phyloP scores from a whole-genome alignment of 2,797 vertebrate species.

The Enteromius anoplus region DNA sequence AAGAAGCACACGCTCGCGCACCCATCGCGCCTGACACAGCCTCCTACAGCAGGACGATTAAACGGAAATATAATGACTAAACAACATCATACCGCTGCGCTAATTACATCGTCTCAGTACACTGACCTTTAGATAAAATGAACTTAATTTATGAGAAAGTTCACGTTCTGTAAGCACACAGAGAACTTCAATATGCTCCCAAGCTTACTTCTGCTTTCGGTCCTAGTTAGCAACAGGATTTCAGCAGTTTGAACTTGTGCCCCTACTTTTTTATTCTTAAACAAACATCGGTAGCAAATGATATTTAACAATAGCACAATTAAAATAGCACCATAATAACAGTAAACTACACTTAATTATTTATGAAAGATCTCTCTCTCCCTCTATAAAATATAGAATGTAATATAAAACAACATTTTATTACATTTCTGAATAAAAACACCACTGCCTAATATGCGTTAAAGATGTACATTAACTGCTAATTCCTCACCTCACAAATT shows the following conservation, averaged over 20 bases:
- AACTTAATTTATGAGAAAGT: background rate
- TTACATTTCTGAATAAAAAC: background rate
- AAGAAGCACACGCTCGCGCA: conserved; percentile 6
- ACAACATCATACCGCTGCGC: background rate
- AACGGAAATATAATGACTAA: background rate
- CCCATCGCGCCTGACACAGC: background rate
- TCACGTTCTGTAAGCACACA: background rate
- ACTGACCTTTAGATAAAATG: background rate
- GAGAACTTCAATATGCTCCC: too few species aligned
- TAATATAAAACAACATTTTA: too few species aligned
- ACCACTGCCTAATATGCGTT: too few species aligned
- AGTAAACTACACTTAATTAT: background rate
- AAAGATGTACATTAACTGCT: background rate
- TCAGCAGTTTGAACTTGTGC: background rate
- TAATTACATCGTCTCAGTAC: background rate
- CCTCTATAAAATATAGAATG: too few species aligned
- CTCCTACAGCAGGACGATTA: background rate
- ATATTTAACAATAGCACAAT: background rate
- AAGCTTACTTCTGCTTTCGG: background rate
- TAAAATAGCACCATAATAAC: too few species aligned
- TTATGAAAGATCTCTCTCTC: too few species aligned
- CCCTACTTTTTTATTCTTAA: background rate
- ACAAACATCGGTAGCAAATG: background rate
- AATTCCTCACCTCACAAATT: background rate
- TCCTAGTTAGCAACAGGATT: background rate